Evolutionary conservation across 1,140 invertebrate species (phyloP).

Genomic region (Tetramorium alpestre): DNA sequence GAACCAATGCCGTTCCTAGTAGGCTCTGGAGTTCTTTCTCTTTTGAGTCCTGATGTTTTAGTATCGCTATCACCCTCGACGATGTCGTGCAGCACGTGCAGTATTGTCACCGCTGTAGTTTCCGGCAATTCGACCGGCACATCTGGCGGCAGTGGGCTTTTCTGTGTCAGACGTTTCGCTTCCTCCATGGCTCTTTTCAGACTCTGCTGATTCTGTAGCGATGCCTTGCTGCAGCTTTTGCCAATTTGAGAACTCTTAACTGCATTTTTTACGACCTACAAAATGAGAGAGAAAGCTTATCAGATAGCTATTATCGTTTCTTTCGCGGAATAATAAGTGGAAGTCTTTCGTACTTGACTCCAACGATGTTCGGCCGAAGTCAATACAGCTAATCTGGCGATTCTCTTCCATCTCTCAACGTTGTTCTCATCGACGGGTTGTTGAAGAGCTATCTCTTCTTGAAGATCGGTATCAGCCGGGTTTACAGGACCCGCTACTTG

Average conservation of each 20-base stretch:
- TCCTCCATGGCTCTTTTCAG: slow-evolving; percentile 92
- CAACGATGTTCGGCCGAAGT: slow-evolving; percentile 89
- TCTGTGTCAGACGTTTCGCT: slow-evolving; percentile 87
- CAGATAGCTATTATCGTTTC: not conserved
- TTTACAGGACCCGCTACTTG: slow-evolving; percentile 90
- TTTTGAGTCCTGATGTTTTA: not conserved
- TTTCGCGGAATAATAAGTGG: slow-evolving; percentile 7
- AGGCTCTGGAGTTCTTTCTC: not conserved
- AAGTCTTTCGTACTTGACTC: slow-evolving; percentile 86
- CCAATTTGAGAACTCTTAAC: slow-evolving; percentile 91
- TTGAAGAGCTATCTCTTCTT: slow-evolving; percentile 79
- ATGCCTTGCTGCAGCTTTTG: slow-evolving; percentile 88
- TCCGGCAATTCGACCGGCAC: slow-evolving; percentile 76
- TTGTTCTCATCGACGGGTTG: slow-evolving; percentile 88
- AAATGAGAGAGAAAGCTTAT: not conserved
- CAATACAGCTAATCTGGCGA: slow-evolving; percentile 90
- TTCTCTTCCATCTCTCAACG: slow-evolving; percentile 89
- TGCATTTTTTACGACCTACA: slow-evolving; percentile 74
- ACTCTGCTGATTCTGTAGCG: slow-evolving; percentile 90
- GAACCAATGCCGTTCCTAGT: not conserved
- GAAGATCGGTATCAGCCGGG: slow-evolving; percentile 85
- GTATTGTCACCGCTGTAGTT: slow-evolving; percentile 70
- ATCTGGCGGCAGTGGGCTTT: slow-evolving; percentile 84
- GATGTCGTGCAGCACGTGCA: slow-evolving; percentile 75
- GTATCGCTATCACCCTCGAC: slow-evolving; percentile 54